Evolutionary conservation across 2,797 vertebrate genomes (phyloP), one percentile per base, ranked within the genome.

Genomic region (Potorous gilbertii): DNA sequence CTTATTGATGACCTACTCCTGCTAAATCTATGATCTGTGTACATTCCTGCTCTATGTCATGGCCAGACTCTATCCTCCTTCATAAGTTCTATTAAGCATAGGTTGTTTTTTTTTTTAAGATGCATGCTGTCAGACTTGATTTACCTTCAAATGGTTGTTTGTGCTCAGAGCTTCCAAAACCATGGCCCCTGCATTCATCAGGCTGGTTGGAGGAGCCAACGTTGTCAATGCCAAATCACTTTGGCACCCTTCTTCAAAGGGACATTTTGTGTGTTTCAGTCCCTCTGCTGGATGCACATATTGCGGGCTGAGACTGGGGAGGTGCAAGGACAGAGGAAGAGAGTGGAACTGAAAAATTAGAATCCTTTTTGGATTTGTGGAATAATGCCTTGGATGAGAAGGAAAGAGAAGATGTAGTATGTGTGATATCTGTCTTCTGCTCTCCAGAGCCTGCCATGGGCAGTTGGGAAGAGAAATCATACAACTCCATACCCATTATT

Each of bases 111-210:
- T 54, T n/a, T 96, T 24, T n/a, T 40, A 54, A 97, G 91, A 91
- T 74, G 9, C 91, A 95, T 96, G 0, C 95, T 97, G 94, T 97
- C 97, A 95, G 91, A 91, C 81, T 97, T 97, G 81, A 96, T 98
- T 98, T 98, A 93, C 94, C 91, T 97, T 94, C 34, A 95, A 34
- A 94, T 66, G 5, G 18, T 40, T 5, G 74, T 0, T 92, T 96
- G 16, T 95, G 59, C 93, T 97, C 56, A 96, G 94, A 94, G 92
- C 28, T 96, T 94, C 95, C 95, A 95, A 93, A 92, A 18, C 28
- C 87, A 3, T 1, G 1, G 21, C 97, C 92, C 92, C 59, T 55
- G 0, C 54, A 40, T 95, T 95, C 55, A n/a, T 97, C 92, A 96
- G 28, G 6, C 56, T 40, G 93, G 74, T 94, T 16, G 0, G 10